Percentiles rank a stretch among this genome's conserved stretches.
phyloP scores from a whole-genome alignment of 2,797 vertebrate genomes.

The Valencia hispanica region DNA sequence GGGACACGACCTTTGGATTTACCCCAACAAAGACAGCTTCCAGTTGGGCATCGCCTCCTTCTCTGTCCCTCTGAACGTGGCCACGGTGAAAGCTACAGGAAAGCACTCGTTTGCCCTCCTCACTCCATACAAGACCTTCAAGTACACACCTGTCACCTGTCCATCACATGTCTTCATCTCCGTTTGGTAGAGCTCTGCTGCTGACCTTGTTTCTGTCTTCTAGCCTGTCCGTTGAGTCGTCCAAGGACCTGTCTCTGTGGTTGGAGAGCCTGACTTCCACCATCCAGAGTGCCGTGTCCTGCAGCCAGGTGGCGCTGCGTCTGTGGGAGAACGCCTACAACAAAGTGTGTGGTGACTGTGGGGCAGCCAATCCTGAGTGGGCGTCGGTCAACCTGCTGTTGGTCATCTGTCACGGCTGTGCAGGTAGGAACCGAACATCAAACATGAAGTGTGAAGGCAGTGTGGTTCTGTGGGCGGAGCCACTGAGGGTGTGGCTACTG shows the following conservation, averaged over 20 bases:
- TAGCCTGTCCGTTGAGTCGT: slow-evolving; percentile 79
- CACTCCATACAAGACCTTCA: slow-evolving; percentile 80
- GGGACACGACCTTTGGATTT: slow-evolving; percentile 79
- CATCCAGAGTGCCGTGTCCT: slow-evolving; percentile 77
- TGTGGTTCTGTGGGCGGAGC: not conserved
- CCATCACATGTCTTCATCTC: not conserved
- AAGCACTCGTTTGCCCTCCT: slow-evolving; percentile 75
- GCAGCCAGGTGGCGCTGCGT: slow-evolving; percentile 74
- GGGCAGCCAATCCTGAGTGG: slow-evolving; percentile 78
- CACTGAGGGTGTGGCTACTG: not conserved
- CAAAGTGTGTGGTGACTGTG: slow-evolving; percentile 80
- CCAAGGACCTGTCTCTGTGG: slow-evolving; percentile 72
- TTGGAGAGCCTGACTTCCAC: slow-evolving; percentile 61
- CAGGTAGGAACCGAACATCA: slow-evolving; percentile 55
- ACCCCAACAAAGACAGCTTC: slow-evolving; percentile 79
- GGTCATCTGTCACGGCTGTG: slow-evolving; percentile 81
- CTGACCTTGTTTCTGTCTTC: not conserved
- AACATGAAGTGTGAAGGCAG: not conserved
- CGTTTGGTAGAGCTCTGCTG: not conserved
- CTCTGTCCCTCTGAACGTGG: slow-evolving; percentile 76
- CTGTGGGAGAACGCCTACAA: slow-evolving; percentile 79
- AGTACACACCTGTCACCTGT: slow-evolving; percentile 28
- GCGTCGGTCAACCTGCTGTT: slow-evolving; percentile 81
- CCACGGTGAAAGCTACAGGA: slow-evolving; percentile 65
- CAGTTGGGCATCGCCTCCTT: slow-evolving; percentile 77